Evolutionary conservation across 2,888 invertebrate genomes (phyloP).

Genomic region (Drosophila ochracea): DNA sequence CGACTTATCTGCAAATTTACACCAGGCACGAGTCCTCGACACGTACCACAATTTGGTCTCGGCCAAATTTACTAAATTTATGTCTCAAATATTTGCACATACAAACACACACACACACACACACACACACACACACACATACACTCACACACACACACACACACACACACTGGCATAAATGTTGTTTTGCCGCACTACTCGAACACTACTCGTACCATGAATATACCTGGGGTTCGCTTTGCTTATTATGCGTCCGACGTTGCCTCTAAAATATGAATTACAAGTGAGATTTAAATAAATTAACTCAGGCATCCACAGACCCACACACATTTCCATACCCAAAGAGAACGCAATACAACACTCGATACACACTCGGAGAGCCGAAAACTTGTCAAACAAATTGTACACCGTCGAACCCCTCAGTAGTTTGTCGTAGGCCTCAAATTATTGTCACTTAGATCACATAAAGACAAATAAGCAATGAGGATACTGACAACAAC

Average conservation of each 20-base stretch:
- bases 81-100: constrained; percentile 64
- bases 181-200: constrained; percentile 23
- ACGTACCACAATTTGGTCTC: constrained; percentile 59
- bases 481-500: neutral
- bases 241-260: constrained; percentile 71
- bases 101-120: constrained; percentile 28
- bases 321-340: constrained; percentile 25
- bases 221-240: constrained; percentile 21
- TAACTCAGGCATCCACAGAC: constrained; percentile 59
- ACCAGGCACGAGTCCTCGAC: constrained; percentile 54
- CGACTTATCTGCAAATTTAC: constrained; percentile 79
- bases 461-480: constrained; percentile 33
- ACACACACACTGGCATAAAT: neutral
- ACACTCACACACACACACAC: neutral
- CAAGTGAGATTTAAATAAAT: constrained; percentile 77
- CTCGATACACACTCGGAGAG: constrained; percentile 21
- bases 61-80: constrained; percentile 67
- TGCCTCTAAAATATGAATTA: constrained; percentile 73
- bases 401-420: constrained; percentile 8
- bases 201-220: constrained; percentile 14
- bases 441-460: constrained; percentile 21
- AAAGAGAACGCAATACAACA: constrained; percentile 21
- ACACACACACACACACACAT: neutral
- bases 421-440: constrained; percentile 20
- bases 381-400: constrained; percentile 30